Percentiles rank a stretch among this genome's conserved stretches.
These are phyloP conservation scores for Heliopora coerulea DNA, from an alignment of 92 coral and sea anemone genomes.

Conservation along the genomic window DNA sequence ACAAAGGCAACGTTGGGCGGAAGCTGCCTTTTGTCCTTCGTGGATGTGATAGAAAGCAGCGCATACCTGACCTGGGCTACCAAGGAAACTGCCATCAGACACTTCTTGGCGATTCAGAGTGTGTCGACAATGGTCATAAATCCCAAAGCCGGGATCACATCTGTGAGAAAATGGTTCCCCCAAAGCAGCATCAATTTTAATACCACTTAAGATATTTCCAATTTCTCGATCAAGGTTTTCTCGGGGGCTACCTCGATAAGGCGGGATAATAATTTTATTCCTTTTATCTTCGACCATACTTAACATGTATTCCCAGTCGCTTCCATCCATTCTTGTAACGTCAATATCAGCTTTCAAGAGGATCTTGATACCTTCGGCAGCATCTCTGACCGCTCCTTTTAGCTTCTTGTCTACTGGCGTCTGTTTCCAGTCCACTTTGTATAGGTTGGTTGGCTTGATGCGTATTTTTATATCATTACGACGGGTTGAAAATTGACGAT, in stretches of 20 bases:
- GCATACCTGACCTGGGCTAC: not conserved
- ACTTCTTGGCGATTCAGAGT: not conserved
- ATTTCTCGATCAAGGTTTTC: not conserved
- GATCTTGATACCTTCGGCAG: not conserved
- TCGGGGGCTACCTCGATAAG: not conserved
- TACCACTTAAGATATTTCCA: not conserved
- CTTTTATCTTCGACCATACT: not conserved
- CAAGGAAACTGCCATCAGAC: not conserved
- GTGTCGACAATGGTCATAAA: not conserved
- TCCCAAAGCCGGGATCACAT: not conserved
- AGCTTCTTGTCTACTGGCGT: not conserved
- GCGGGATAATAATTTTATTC: not conserved
- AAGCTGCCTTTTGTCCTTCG: not conserved
- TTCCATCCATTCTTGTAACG: not conserved
- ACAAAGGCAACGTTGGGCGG: not conserved
- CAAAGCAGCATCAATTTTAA: not conserved
- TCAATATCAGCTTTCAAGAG: not conserved
- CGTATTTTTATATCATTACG: not conserved
- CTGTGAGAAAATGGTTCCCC: not conserved
- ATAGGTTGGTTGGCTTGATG: not conserved
- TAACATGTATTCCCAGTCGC: not conserved
- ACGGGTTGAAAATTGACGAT: not conserved
- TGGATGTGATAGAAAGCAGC: not conserved
- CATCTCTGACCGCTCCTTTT: not conserved
- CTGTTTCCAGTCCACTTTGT: not conserved